These are phyloP conservation scores for Anoncus sp. DNA, from an alignment of 2,888 invertebrate genomes.

Conservation along the genomic window DNA sequence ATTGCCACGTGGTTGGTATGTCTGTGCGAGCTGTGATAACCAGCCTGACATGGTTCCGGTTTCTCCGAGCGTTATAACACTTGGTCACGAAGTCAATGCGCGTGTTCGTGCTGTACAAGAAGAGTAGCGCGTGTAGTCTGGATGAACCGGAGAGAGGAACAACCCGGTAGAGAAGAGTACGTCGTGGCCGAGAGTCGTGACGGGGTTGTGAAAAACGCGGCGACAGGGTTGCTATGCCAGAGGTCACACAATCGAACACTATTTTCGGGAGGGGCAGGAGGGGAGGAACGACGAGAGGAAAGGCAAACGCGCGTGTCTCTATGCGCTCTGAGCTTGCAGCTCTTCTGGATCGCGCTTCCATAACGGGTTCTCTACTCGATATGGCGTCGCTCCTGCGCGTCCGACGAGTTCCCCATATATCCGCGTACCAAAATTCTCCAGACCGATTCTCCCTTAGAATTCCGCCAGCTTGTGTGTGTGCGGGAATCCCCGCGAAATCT, in stretches of 20 bases:
- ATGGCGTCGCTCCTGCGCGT: slow-evolving; percentile 57
- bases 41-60: slow-evolving; percentile 42
- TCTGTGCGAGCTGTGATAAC: too few species aligned
- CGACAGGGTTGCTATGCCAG: slow-evolving; percentile 67
- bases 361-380: slow-evolving; percentile 47
- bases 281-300: slow-evolving; percentile 45
- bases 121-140: too few species aligned
- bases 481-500: slow-evolving; percentile 18
- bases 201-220: slow-evolving; percentile 73
- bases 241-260: slow-evolving; percentile 56
- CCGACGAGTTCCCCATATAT: too few species aligned
- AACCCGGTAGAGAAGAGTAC: slow-evolving; percentile 50
- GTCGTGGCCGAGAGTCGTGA: slow-evolving; percentile 68
- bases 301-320: slow-evolving; percentile 30
- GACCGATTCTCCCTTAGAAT: slow-evolving; percentile 34
- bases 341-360: slow-evolving; percentile 57
- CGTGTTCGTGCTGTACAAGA: slow-evolving; percentile 34
- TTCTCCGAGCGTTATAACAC: slow-evolving; percentile 8
- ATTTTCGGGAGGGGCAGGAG: slow-evolving; percentile 25
- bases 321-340: slow-evolving; percentile 25
- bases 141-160: slow-evolving; percentile 32
- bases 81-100: slow-evolving; percentile 56
- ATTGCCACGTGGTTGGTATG: slow-evolving; percentile 66
- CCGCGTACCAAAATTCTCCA: slow-evolving; percentile 17
- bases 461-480: slow-evolving; percentile 21